Conservation (phyloP, 2,113 vertebrate genomes). For the Notarius quadriscutis region DNA sequence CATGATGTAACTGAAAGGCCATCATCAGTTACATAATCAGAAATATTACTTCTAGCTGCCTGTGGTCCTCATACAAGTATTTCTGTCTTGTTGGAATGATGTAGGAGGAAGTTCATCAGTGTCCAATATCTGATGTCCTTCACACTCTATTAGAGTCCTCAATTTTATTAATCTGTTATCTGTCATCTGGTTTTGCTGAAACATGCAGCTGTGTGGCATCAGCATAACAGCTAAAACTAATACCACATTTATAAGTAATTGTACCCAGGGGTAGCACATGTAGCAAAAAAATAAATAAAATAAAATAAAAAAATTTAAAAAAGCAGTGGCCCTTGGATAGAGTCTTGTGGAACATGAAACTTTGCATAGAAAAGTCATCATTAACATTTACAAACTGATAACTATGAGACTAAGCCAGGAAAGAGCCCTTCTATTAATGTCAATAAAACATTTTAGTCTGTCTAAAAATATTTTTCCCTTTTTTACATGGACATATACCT, state of each 20-base stretch:
- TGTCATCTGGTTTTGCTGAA: neutral
- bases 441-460: neutral
- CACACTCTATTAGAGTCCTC: neutral
- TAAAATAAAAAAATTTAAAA: too few relatives aligned
- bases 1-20: neutral
- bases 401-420: neutral
- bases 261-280: neutral
- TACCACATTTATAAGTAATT: neutral
- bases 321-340: neutral
- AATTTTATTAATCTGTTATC: neutral
- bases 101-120: neutral
- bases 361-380: neutral
- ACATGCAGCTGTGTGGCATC: neutral
- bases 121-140: neutral
- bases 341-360: neutral
- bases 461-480: neutral
- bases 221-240: neutral
- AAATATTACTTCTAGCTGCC: neutral
- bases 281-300: too few relatives aligned
- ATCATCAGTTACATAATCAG: constrained; percentile 1
- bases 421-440: neutral
- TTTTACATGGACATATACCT: neutral
- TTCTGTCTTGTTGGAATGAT: neutral
- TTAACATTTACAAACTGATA: neutral
- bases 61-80: neutral